Conservation (phyloP, 2,888 invertebrate species). For the Galeopsomyia nigrocyanea region DNA sequence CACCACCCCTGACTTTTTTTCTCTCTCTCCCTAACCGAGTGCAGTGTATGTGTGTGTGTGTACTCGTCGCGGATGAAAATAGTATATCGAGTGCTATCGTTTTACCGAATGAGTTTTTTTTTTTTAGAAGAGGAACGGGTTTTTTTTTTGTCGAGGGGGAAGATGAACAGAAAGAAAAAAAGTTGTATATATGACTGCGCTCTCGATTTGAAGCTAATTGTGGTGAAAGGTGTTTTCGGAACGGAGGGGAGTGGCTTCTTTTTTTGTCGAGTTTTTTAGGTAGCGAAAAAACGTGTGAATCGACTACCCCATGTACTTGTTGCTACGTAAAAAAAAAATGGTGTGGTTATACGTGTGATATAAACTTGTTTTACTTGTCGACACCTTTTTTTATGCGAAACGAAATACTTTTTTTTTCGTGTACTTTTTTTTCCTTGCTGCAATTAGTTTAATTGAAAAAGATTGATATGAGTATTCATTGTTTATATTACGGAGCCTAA, state of each 20-base stretch:
- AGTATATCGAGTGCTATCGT: background rate
- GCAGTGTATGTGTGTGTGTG: background rate
- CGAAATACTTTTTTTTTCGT: too few relatives aligned
- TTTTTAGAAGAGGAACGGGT: slow-evolving; percentile 1
- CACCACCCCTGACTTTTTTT: too few relatives aligned
- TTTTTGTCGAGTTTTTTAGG: slow-evolving; percentile 1
- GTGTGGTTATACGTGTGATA: background rate
- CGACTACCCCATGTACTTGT: background rate
- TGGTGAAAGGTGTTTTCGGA: slow-evolving; percentile 10
- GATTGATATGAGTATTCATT: too few relatives aligned
- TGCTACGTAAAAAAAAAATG: too few relatives aligned
- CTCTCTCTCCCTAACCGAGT: background rate
- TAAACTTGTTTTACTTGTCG: too few relatives aligned
- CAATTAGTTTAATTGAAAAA: too few relatives aligned
- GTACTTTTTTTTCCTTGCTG: too few relatives aligned
- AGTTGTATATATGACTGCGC: too few relatives aligned
- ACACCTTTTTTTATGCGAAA: too few relatives aligned
- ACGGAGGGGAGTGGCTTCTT: background rate
- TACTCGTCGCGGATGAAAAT: slow-evolving; percentile 17
- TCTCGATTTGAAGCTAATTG: background rate
- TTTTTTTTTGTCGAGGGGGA: background rate
- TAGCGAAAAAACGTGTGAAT: background rate
- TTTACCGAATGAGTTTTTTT: too few relatives aligned
- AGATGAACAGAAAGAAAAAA: background rate
- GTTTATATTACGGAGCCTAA: too few relatives aligned